Conservation (phyloP, 2,797 vertebrate genomes). For the Nyctalus aviator region DNA sequence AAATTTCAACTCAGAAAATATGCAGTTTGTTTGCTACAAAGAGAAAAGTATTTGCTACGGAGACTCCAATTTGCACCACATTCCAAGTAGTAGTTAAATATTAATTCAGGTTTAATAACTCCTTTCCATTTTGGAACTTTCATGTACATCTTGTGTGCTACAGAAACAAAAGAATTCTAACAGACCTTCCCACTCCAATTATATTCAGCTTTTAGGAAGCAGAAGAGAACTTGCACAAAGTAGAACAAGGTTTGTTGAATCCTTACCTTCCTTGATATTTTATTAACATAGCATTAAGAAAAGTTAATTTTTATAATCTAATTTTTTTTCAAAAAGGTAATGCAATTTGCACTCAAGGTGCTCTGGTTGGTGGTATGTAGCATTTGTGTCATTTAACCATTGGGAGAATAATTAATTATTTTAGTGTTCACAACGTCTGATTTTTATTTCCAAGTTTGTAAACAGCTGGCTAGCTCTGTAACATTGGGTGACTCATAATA, state of each 20-base stretch:
- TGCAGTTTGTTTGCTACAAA: background rate
- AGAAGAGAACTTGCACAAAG: conserved; percentile 37
- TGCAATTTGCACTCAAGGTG: background rate
- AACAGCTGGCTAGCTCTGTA: background rate
- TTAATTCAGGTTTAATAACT: conserved; percentile 53
- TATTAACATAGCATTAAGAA: conserved; percentile 56
- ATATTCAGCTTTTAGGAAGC: conserved; percentile 22
- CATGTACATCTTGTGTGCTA: background rate
- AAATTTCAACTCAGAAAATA: conserved; percentile 31
- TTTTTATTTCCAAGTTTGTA: conserved; percentile 32
- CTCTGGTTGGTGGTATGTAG: conserved; percentile 3
- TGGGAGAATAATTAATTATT: conserved; percentile 25
- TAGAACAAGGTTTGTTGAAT: conserved; percentile 17
- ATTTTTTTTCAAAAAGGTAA: conserved; percentile 1
- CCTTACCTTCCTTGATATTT: conserved; percentile 32
- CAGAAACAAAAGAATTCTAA: conserved; percentile 30
- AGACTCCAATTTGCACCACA: background rate
- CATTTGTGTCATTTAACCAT: background rate
- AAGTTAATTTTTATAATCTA: conserved; percentile 4
- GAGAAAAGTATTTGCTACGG: background rate
- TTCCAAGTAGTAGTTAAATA: conserved; percentile 8
- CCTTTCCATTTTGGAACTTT: background rate
- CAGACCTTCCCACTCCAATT: conserved; percentile 45
- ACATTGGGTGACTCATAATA: conserved; percentile 24
- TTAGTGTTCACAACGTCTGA: background rate